Percentiles rank a stretch among this genome's conserved stretches.
phyloP scores from a whole-genome alignment of 2,888 invertebrate species.

The Synergus gifuensis region DNA sequence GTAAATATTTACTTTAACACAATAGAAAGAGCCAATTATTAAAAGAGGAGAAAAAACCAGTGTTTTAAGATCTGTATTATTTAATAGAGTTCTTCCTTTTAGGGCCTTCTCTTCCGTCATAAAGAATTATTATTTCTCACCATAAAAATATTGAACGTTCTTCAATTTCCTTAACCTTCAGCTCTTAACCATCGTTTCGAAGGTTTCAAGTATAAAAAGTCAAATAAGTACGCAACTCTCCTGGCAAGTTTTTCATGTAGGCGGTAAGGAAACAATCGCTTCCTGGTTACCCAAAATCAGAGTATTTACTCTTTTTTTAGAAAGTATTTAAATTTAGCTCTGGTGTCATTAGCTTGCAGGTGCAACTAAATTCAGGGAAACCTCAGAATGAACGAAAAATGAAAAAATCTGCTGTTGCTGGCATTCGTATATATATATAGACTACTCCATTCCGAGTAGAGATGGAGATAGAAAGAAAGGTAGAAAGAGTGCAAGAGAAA shows the following conservation, averaged over 20 bases:
- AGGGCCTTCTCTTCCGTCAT: no score
- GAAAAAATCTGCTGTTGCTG: constrained; percentile 6
- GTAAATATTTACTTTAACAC: no score
- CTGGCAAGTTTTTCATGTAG: not conserved
- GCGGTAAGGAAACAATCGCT: constrained; percentile 1
- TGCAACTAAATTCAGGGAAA: constrained; percentile 33
- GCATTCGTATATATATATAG: constrained; percentile 20
- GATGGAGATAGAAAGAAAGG: constrained; percentile 3
- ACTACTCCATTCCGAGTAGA: constrained; percentile 2
- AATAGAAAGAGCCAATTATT: no score
- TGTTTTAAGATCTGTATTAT: not conserved
- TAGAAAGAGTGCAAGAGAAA: constrained; percentile 12
- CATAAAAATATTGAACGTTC: not conserved
- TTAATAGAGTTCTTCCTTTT: no score
- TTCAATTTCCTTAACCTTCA: not conserved
- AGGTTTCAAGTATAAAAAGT: not conserved
- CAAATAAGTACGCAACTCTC: not conserved
- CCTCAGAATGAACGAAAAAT: constrained; percentile 4
- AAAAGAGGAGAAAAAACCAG: not conserved
- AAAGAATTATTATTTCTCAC: not conserved
- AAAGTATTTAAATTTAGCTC: not conserved
- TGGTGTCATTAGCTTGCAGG: constrained; percentile 38
- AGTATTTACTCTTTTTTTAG: not conserved
- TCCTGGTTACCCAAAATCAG: constrained; percentile 11
- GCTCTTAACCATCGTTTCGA: not conserved